These are phyloP conservation scores for Limenitis camilla DNA, from an alignment of 2,888 invertebrate genomes.

Conservation along the genomic window DNA sequence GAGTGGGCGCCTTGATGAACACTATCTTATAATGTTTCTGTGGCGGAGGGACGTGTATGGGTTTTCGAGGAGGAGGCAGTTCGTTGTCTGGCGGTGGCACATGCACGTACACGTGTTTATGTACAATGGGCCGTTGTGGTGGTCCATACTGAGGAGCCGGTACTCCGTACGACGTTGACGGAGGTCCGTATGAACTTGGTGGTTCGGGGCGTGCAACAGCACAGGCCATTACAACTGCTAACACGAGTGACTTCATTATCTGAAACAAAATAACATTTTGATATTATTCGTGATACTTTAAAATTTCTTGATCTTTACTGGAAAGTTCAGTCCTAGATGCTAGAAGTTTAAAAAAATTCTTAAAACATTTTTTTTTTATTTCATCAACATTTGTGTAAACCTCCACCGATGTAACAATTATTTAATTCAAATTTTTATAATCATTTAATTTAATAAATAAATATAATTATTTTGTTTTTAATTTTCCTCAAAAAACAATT, in stretches of 20 bases:
- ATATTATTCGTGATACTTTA: background rate
- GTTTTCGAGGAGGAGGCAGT: slow-evolving; percentile 77
- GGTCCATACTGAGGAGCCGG: slow-evolving; percentile 80
- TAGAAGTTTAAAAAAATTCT: too few species aligned
- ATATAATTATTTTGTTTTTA: background rate
- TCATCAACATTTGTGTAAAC: too few species aligned
- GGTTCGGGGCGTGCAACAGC: slow-evolving; percentile 72
- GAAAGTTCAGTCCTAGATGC: too few species aligned
- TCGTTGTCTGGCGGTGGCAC: slow-evolving; percentile 92
- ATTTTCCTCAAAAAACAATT: too few species aligned
- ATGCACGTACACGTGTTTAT: slow-evolving; percentile 93
- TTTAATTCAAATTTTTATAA: too few species aligned
- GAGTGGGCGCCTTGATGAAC: slow-evolving; percentile 84
- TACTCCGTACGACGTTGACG: slow-evolving; percentile 68
- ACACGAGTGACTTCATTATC: slow-evolving; percentile 62
- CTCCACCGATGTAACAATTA: too few species aligned
- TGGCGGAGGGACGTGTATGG: slow-evolving; percentile 71
- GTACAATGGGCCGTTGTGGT: slow-evolving; percentile 85
- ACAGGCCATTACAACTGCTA: slow-evolving; percentile 58
- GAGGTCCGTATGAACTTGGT: slow-evolving; percentile 75
- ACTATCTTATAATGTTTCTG: slow-evolving; percentile 90
- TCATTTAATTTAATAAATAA: too few species aligned
- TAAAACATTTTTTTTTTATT: too few species aligned
- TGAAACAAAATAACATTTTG: slow-evolving; percentile 40
- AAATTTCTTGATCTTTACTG: too few species aligned